Base-by-base conservation (phyloP, 2,113 vertebrate species). In the Nymphicus hollandicus region DNA sequence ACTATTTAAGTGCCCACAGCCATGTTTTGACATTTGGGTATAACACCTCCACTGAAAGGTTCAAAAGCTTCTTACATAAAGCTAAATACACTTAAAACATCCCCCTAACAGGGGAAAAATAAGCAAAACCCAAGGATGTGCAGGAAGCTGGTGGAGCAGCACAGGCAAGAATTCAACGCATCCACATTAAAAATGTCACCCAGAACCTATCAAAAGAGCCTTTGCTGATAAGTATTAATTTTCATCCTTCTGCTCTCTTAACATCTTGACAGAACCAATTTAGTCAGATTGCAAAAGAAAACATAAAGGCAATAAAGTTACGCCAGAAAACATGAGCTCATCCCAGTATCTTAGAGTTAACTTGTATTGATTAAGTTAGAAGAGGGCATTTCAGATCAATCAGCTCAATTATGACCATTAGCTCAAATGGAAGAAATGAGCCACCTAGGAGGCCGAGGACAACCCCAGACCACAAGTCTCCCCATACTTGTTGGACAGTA, bases 1-100 rank as follows among this genome's bases (percentile, higher is more conserved):
- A 82, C n/a, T 88, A 76, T 68, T 88, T 78, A 96, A 94, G 61
- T 79, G 69, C 47, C 80, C 65, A 68, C 29, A 68, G 76, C 44
- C 44, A 81, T 78, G 49, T 93, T 95, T 91, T 88, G 72, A 92
- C 88, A 68, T 91, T 94, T 91, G 52, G 77, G 25, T 88, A 3
- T 10, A 90, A 69, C 86, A 84, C 31, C 88, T 86, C 66, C 64
- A 60, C 33, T 81, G 65, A 86, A 74, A 92, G 52, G 56, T 93
- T 93, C 76, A 88, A 90, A 94, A 84, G 73, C 52, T 71, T 81
- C 69, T 93, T 83, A 92, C 5, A 49, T 81, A 84, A 86, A 84
- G 56, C 25, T 60, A 91, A 88, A 91, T 37, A 65, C 47, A 94
- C 23, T 78, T 80, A 64, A 84, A 94, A 81, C 65, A 64, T 23